These are phyloP conservation scores for Rotaria socialis DNA, from an alignment of 2,888 invertebrate genomes.

Conservation along the genomic window DNA sequence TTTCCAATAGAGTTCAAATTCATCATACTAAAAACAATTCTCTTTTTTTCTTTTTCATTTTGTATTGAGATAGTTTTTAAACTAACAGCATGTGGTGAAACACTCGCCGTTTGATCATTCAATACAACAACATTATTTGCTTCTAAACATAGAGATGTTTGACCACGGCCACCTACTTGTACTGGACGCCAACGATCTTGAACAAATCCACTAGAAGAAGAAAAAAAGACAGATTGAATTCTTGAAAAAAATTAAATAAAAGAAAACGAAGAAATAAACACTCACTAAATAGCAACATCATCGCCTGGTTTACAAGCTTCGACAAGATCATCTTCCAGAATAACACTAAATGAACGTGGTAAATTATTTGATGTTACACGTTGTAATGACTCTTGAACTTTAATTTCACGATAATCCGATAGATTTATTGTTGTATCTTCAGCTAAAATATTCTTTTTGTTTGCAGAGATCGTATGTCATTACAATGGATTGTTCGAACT, in stretches of 20 bases:
- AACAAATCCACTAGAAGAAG: not conserved
- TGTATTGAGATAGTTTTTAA: not conserved
- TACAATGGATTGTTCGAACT: too few relatives aligned
- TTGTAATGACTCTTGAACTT: conserved; percentile 76
- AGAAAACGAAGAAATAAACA: conserved; percentile 47
- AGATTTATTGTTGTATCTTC: not conserved
- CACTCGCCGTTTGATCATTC: not conserved
- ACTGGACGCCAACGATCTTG: conserved; percentile 19
- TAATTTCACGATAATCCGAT: conserved; percentile 76
- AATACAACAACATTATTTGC: conserved; percentile 9
- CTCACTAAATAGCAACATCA: conserved; percentile 75
- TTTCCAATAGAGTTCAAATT: conserved; percentile 72
- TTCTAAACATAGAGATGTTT: conserved; percentile 13
- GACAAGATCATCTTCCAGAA: conserved; percentile 78
- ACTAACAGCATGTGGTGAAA: not conserved
- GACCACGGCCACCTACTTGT: not conserved
- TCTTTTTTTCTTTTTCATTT: not conserved
- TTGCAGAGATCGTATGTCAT: too few relatives aligned
- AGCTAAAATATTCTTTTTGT: too few relatives aligned
- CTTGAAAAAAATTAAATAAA: too few relatives aligned
- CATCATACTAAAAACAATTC: conserved; percentile 62
- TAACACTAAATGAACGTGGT: conserved; percentile 73
- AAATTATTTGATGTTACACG: conserved; percentile 70
- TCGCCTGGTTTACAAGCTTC: conserved; percentile 82
- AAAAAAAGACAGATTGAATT: not conserved